Evolutionary conservation across 2,797 vertebrate species (phyloP).

Genomic region (Brotogeris chrysoptera): DNA sequence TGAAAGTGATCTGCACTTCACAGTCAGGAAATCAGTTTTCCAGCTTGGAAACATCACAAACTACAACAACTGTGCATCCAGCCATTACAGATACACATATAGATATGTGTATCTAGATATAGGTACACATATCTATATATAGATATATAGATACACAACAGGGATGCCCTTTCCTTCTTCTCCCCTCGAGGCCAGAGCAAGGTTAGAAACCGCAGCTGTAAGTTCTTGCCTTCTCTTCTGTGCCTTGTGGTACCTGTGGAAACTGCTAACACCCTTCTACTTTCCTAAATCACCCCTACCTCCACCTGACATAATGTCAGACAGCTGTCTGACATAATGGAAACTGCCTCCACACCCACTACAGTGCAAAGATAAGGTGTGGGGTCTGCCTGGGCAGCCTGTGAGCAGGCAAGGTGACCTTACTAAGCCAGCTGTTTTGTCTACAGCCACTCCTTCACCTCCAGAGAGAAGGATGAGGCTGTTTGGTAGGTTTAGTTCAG

Average conservation of each 20-base stretch:
- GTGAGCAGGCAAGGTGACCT: not conserved
- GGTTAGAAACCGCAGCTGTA: not conserved
- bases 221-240: not conserved
- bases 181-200: not conserved
- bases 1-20: not conserved
- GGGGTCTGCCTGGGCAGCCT: fast-evolving
- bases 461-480: not conserved
- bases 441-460: not conserved
- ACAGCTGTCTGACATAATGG: not conserved
- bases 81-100: no score
- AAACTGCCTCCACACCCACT: not conserved
- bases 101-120: no score
- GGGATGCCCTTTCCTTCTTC: not conserved
- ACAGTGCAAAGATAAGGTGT: not conserved
- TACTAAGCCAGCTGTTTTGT: not conserved
- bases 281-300: not conserved
- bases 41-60: not conserved
- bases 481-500: not conserved
- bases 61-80: not conserved
- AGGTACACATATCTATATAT: no score
- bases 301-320: not conserved
- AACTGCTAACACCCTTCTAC: not conserved
- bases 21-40: not conserved
- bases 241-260: not conserved
- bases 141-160: not conserved